These are phyloP conservation scores for Apis dorsata DNA, from an alignment of 1,140 invertebrate genomes.

Conservation along the genomic window DNA sequence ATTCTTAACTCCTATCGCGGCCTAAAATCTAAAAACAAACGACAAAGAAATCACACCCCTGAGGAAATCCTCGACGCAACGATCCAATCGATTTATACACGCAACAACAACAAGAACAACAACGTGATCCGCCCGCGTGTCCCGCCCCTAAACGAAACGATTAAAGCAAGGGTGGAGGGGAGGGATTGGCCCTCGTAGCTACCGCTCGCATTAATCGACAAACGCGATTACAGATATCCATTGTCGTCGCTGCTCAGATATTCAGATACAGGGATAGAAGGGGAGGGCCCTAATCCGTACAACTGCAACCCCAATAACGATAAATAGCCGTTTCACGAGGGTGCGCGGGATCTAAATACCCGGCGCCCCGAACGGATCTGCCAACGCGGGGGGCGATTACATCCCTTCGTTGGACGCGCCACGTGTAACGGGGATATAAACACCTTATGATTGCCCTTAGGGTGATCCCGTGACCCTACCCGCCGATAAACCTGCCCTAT, in stretches of 20 bases:
- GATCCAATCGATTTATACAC: background rate
- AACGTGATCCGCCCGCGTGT: background rate
- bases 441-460: constrained; percentile 64
- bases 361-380: background rate
- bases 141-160: constrained; percentile 1
- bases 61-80: background rate
- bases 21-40: background rate
- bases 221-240: constrained; percentile 22
- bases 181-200: background rate
- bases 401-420: constrained; percentile 13
- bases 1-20: too few species aligned
- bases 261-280: constrained; percentile 5
- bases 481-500: constrained; percentile 55
- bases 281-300: constrained; percentile 31
- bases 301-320: constrained; percentile 26
- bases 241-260: constrained; percentile 20
- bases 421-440: constrained; percentile 59
- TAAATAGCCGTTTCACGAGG: constrained; percentile 41
- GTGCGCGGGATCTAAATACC: constrained; percentile 47
- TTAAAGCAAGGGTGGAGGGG: background rate
- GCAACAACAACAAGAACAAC: background rate
- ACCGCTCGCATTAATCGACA: constrained; percentile 11
- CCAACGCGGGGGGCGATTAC: constrained; percentile 48
- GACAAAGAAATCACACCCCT: background rate
- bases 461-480: constrained; percentile 45